Conservation (phyloP, 2,797 vertebrate species). For the Phrynocephalus forsythii region DNA sequence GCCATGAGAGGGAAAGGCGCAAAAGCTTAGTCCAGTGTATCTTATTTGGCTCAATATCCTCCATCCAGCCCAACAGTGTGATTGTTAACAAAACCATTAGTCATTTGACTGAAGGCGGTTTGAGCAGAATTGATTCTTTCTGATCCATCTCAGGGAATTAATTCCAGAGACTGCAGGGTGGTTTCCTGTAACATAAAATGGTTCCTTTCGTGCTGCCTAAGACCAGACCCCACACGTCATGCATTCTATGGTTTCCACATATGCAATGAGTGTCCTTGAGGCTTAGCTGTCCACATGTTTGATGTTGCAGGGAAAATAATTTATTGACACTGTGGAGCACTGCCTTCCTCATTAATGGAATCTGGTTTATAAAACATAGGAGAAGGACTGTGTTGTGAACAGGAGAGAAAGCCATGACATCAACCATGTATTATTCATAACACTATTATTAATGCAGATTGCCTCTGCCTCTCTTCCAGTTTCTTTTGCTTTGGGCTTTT, state of each 20-base stretch:
- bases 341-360: conserved; percentile 43
- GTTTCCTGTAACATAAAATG: conserved; percentile 71
- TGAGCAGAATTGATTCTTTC: conserved; percentile 72
- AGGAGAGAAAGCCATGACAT: neutral
- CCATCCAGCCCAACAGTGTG: conserved; percentile 63
- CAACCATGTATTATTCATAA: conserved; percentile 31
- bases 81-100: conserved; percentile 75
- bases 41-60: conserved; percentile 68
- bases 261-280: conserved; percentile 60
- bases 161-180: conserved; percentile 72
- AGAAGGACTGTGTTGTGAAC: conserved; percentile 23
- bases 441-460: conserved; percentile 46
- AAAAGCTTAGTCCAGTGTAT: conserved; percentile 52
- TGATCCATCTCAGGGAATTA: conserved; percentile 74
- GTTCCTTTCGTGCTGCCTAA: conserved; percentile 64
- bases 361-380: conserved; percentile 41
- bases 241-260: conserved; percentile 60
- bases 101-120: conserved; percentile 73
- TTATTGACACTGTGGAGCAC: conserved; percentile 53
- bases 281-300: conserved; percentile 56
- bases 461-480: neutral
- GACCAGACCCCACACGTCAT: conserved; percentile 69
- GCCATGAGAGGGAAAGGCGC: conserved; percentile 33
- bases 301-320: conserved; percentile 59
- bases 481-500: neutral